Percentiles rank a stretch among this genome's conserved stretches.
Evolutionary conservation across 1,140 invertebrate genomes (phyloP).

Genomic region (Limonius californicus): DNA sequence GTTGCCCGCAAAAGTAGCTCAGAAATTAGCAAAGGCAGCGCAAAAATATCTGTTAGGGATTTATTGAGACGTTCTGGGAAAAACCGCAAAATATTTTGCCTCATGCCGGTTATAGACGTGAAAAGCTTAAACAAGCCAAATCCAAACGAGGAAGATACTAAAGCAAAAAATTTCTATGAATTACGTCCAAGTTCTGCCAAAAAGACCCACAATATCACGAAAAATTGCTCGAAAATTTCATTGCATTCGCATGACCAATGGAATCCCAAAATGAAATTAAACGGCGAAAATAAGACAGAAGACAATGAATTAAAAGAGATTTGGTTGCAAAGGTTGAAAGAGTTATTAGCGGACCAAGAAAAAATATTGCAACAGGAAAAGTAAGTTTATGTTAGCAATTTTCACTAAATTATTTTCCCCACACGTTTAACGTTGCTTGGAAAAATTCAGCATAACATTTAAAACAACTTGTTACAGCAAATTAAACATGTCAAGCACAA

Average conservation of each 20-base stretch:
- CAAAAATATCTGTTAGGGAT: not conserved
- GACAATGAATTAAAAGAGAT: slow-evolving; percentile 33
- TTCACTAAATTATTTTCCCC: not conserved
- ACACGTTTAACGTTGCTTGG: not conserved
- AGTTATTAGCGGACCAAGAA: slow-evolving; percentile 39
- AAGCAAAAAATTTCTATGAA: not conserved
- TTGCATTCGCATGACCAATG: not conserved
- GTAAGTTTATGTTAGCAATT: slow-evolving; percentile 25
- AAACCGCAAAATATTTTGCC: not conserved
- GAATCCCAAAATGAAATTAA: not conserved
- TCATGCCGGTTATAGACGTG: slow-evolving; percentile 17
- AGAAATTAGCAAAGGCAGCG: not conserved
- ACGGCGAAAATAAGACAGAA: slow-evolving; percentile 11
- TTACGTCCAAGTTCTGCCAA: not conserved
- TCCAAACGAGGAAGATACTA: not conserved
- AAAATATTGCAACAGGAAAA: slow-evolving; percentile 42
- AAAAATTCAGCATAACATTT: not conserved
- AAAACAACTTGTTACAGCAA: not conserved
- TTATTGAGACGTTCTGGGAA: not conserved
- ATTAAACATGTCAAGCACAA: no score
- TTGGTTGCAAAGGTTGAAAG: slow-evolving; percentile 41
- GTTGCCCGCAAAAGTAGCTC: not conserved
- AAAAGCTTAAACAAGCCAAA: slow-evolving; percentile 11
- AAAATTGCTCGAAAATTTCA: slow-evolving; percentile 6
- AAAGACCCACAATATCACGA: not conserved